Evolutionary conservation across 2,888 invertebrate genomes (phyloP).

Genomic region (Pteria penguin): DNA sequence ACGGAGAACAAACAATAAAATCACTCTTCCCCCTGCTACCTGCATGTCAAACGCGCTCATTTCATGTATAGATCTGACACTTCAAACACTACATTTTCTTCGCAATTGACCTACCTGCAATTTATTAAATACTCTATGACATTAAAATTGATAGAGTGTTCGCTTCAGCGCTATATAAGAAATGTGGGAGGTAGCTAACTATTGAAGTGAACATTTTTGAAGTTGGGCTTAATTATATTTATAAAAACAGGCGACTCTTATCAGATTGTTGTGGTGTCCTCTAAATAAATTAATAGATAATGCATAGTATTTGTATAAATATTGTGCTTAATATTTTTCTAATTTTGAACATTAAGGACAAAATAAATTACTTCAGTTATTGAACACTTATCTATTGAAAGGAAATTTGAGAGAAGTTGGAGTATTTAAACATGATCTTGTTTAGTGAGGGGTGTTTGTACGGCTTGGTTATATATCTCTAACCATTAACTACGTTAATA

Average conservation of each 20-base stretch:
- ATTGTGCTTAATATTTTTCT: not conserved
- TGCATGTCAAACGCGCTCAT: not conserved
- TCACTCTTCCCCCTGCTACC: not conserved
- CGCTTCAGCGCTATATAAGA: not conserved
- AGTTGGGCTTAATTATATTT: not conserved
- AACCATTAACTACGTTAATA: too few species aligned
- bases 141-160: not conserved
- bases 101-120: constrained; percentile 3
- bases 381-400: too few species aligned
- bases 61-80: not conserved
- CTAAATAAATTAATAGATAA: not conserved
- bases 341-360: not conserved
- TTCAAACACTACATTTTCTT: not conserved
- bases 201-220: not conserved
- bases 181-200: not conserved
- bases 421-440: too few species aligned
- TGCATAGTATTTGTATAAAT: not conserved
- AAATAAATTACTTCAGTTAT: not conserved
- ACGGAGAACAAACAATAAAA: not conserved
- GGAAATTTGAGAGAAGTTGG: too few species aligned
- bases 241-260: not conserved
- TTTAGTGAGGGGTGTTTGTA: too few species aligned
- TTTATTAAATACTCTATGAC: not conserved
- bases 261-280: not conserved
- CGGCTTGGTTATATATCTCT: too few species aligned